Conservation (phyloP, 2,888 invertebrate genomes). For the Phanerotoma sp. region DNA sequence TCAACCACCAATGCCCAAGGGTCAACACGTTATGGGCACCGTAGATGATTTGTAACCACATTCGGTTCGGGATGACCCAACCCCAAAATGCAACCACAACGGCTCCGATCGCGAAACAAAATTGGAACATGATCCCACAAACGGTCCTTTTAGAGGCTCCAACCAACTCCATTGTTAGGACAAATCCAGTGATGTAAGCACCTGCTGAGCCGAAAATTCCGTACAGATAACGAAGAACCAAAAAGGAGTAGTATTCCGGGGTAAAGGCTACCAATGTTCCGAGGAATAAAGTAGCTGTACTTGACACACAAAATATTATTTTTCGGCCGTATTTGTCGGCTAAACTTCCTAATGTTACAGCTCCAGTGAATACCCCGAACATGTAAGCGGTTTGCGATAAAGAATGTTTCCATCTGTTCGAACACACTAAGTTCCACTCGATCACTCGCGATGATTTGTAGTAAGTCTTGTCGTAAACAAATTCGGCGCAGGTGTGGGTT, state of each 20-base stretch:
- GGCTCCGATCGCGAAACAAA: conserved; percentile 76
- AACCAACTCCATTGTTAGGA: conserved; percentile 79
- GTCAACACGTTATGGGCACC: conserved; percentile 74
- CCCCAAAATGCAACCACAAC: conserved; percentile 86
- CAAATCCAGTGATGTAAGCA: conserved; percentile 65
- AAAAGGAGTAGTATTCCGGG: conserved; percentile 74
- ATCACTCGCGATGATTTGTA: conserved; percentile 73
- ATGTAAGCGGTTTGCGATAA: conserved; percentile 77
- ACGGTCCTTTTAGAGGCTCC: conserved; percentile 77
- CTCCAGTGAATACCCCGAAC: conserved; percentile 81
- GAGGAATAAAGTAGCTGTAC: conserved; percentile 69
- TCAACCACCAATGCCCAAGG: conserved; percentile 81
- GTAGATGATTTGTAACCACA: conserved; percentile 75
- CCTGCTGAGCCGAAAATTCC: conserved; percentile 86
- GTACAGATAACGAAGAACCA: conserved; percentile 69
- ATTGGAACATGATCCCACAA: conserved; percentile 80
- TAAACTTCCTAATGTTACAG: conserved; percentile 73
- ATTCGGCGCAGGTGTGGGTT: conserved; percentile 60
- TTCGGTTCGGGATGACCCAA: conserved; percentile 70
- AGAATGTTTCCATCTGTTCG: conserved; percentile 78
- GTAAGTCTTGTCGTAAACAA: conserved; percentile 74
- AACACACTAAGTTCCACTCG: conserved; percentile 83
- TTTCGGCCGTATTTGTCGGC: conserved; percentile 82
- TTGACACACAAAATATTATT: conserved; percentile 76
- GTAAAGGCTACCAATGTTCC: conserved; percentile 71